Percentiles rank a stretch among this genome's conserved stretches.
phyloP scores from a whole-genome alignment of 2,888 invertebrate genomes.

The Oxystoma pomonae region DNA sequence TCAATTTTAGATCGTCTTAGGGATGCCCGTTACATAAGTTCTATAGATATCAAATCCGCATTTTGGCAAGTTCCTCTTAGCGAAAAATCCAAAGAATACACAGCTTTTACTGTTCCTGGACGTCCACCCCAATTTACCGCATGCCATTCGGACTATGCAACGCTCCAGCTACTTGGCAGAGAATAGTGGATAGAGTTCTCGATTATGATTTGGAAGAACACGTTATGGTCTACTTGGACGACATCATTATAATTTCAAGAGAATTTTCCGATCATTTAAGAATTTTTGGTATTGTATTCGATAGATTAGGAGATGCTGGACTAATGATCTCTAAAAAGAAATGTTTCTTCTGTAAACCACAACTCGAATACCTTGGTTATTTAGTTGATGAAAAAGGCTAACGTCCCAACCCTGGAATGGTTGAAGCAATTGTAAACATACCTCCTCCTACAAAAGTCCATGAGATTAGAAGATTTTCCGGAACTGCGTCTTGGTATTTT shows the following conservation, averaged over 20 bases:
- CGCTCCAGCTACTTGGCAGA: too few species aligned
- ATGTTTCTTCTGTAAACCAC: slow-evolving; percentile 31
- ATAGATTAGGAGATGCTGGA: slow-evolving; percentile 5
- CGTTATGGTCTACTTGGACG: background rate
- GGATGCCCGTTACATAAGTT: too few species aligned
- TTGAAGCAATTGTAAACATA: slow-evolving; percentile 22
- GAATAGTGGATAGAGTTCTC: slow-evolving; percentile 13
- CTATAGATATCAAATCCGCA: slow-evolving; percentile 11
- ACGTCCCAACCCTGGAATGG: slow-evolving; percentile 27
- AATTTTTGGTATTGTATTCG: background rate
- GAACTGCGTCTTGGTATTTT: slow-evolving; percentile 23
- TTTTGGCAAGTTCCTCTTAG: slow-evolving; percentile 12
- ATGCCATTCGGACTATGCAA: slow-evolving; percentile 14
- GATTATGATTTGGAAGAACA: slow-evolving; percentile 6
- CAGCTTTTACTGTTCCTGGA: slow-evolving; percentile 10
- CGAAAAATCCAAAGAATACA: slow-evolving; percentile 9
- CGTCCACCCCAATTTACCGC: slow-evolving; percentile 13
- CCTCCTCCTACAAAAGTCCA: slow-evolving; percentile 16
- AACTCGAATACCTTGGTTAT: slow-evolving; percentile 40
- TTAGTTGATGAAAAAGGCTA: slow-evolving; percentile 33
- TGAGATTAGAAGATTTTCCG: slow-evolving; percentile 14
- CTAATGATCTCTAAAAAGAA: slow-evolving; percentile 33
- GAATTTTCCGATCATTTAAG: background rate
- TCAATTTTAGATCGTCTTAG: slow-evolving; percentile 12
- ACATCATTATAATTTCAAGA: background rate